Evolutionary conservation across 2,888 invertebrate species (phyloP), one percentile per base, ranked within the genome.

Genomic region (Eupeodes luniger): DNA sequence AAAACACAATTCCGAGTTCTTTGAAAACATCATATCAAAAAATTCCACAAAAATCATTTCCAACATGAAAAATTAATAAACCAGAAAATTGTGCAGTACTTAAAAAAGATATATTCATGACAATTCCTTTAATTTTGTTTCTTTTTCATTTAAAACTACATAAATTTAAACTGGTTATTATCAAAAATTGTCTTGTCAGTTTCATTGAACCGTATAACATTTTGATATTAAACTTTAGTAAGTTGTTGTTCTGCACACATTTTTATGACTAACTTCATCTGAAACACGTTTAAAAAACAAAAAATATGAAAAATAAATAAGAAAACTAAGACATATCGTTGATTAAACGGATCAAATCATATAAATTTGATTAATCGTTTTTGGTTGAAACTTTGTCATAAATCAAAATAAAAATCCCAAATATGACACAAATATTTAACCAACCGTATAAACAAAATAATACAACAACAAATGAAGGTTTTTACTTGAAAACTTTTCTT

Each of bases 341-440:
- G 72, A 72, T 72, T 72, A 72, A 72, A 72, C 72, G 59, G 72
- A 72, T 72, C 72, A 72, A 72, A 72, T 72, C 72, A 55, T 72
- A 72, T 72, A 72, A 59, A 59, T 72, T 72, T 72, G 72, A 72
- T 72, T 72, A 72, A 72, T 72, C 72, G 59, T 2, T 72, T 59
- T 72, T 72, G 47, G 47, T 47, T 27, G 19, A 59, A 57, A 72
- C 59, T 72, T 72, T 72, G 72, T 72, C 59, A 72, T 72, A 72
- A 72, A 72, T 72, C 72, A 72, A 72, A 72, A 57, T 57, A 72
- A 72, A 59, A 72, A 59, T 59, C 72, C 72, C 72, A 72, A 72
- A 72, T 72, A 72, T 72, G 72, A 72, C 72, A 72, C 72, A 59
- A 72, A 72, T 72, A 59, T 59, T 59, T 59, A 72, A 34, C 72